Evolutionary conservation across 2,113 vertebrate genomes (phyloP), one percentile per base, ranked within the genome.

Genomic region (Rynchops niger): DNA sequence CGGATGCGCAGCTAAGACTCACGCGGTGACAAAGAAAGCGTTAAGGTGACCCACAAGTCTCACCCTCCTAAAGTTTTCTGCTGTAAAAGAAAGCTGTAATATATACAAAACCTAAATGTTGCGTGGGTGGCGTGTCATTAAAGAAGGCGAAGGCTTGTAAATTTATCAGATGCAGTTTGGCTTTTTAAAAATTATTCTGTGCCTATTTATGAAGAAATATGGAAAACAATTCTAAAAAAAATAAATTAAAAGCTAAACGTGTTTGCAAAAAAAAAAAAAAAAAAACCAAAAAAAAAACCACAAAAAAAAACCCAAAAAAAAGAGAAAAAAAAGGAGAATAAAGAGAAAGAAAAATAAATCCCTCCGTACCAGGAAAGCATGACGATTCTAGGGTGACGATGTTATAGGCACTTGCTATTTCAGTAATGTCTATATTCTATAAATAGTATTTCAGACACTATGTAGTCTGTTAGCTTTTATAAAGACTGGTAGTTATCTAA

Each of bases 381-480:
- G 99, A 99, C 97, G 97, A 98, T 97, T 98, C 98, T 98, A 97
- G 98, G 97, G 97, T 96, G 98, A 98, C 97, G 91, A 98, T 96
- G 97, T 98, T 99, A 99, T 99, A 99, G 99, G 99, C 99, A 99
- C 99, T 99, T 99, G 99, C 99, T 99, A 98, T 97, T 98, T 98
- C 99, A 99, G 99, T 99, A 98, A 99, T 99, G 99, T 99, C 99
- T 99, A 99, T 99, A 99, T 98, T 98, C 98, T 99, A 99, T 99
- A 99, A 98, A 99, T 99, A 99, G 99, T 99, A 99, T 99, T 99
- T 99, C 99, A 99, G 99, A 99, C 99, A 99, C 99, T 99, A 99
- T 99, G 99, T 99, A 99, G 99, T 99, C 99, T 99, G 99, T 98
- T 99, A 99, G 99, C 99, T 99, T 99, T 99, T 99, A 99, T 99